Base-by-base conservation (phyloP, 2,888 invertebrate species). In the Phyllotreta cruciferae region DNA sequence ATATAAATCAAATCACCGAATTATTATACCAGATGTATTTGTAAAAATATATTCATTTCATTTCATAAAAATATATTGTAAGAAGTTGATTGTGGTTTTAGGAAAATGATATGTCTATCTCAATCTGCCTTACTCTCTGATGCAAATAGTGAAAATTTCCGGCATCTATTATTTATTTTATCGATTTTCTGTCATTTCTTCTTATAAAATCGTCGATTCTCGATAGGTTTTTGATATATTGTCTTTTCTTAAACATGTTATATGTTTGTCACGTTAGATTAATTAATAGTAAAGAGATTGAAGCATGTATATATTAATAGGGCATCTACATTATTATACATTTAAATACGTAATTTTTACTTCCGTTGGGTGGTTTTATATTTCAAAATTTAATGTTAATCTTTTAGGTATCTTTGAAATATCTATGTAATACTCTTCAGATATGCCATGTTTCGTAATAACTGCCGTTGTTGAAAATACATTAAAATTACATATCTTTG, bases 131-230 rank as follows among this genome's bases (percentile, higher is more conserved):
- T 6, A 35, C 49, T 3, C 35, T 49, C 49, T 49, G 14, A 4
- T 8, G 37, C 37, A 34, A 52, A 52, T 52, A 52, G 52, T 34
- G 10, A 37, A 47, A 52, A 44, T 38, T 10, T 8, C 53, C 39
- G 60, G 53, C 60, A 60, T 60, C 60, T 13, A 42, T 34, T 60
- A 24, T 24, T 24, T 24, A 24, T 24, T 24, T 24, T 4, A 24
- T 24, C 24, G 52, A 60, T 60, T 60, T 60, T 60, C 60, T 60
- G 60, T 42, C 60, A 60, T 60, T 60, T 60, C 54, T 54, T 54
- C 36, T 60, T 52, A 38, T 11, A 41, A 50, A 44, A 60, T n/a
- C 52, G 6, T 58, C 50, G 36, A 58, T 58, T 50, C 42, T 52
- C 52, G 42, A 13, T 42, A 50, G 35, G 41, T 58, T 58, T 14